phyloP scores from a whole-genome alignment of 1,140 invertebrate species.

The Sinella curviseta region DNA sequence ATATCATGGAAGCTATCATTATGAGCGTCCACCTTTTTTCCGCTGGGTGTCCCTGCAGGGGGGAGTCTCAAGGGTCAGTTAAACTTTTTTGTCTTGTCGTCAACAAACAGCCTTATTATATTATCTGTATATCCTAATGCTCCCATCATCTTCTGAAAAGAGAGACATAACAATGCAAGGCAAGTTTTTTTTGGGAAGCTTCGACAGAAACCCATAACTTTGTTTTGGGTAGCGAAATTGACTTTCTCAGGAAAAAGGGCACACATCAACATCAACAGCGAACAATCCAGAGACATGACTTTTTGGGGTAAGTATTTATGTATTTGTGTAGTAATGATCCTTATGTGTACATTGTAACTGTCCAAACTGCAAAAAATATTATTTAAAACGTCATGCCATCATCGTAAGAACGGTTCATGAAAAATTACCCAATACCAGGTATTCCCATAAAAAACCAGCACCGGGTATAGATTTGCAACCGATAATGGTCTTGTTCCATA shows the following conservation, averaged over 20 bases:
- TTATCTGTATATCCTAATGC: background rate
- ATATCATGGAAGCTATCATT: conserved; percentile 18
- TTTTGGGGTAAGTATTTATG: background rate
- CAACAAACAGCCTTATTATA: conserved; percentile 14
- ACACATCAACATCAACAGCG: background rate
- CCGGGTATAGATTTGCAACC: background rate
- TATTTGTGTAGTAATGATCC: conserved; percentile 1
- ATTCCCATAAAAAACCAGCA: too few relatives aligned
- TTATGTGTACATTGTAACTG: background rate
- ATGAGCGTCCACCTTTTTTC: conserved; percentile 23
- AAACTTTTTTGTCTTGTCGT: conserved; percentile 18
- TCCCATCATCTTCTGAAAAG: background rate
- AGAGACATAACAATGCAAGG: background rate
- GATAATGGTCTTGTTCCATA: background rate
- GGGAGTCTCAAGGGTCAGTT: conserved; percentile 14
- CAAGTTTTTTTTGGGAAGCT: background rate
- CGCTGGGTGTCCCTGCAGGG: conserved; percentile 17
- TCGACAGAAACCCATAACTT: background rate
- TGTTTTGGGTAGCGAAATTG: conserved; percentile 1
- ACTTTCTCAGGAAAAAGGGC: conserved; percentile 19
- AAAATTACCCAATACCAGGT: too few relatives aligned
- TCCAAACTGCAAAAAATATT: conserved; percentile 3
- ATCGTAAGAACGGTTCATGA: too few relatives aligned
- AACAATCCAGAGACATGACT: background rate
- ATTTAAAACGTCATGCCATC: background rate